Conservation (phyloP, 2,797 vertebrate genomes). For the Jordanella pulchra region DNA sequence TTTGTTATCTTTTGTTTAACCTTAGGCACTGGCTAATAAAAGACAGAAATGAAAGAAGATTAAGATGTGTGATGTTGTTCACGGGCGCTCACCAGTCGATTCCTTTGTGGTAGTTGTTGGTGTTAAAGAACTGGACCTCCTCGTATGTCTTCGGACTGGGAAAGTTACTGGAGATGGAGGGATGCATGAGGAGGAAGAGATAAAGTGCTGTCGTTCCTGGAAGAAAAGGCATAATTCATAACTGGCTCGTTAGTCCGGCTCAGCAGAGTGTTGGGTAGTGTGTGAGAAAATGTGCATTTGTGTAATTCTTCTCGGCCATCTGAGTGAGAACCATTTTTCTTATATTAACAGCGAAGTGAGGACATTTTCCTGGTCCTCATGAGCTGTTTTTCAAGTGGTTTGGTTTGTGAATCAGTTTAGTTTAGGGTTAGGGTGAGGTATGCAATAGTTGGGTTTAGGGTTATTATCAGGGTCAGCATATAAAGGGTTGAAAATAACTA, state of each 20-base stretch:
- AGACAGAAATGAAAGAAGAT: constrained; percentile 10
- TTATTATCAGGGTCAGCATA: too few relatives aligned
- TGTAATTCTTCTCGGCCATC: too few relatives aligned
- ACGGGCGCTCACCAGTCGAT: constrained; percentile 89
- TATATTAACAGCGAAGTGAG: too few relatives aligned
- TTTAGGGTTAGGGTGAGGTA: too few relatives aligned
- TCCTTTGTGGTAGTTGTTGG: constrained; percentile 98
- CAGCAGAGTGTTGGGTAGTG: constrained; percentile 42
- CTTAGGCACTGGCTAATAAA: constrained; percentile 27
- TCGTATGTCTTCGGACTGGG: constrained; percentile 95
- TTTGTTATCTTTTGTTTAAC: constrained; percentile 43
- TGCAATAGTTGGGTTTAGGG: too few relatives aligned
- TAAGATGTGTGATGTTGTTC: not conserved
- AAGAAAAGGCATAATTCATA: constrained; percentile 75
- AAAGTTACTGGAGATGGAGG: constrained; percentile 94
- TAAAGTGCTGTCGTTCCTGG: constrained; percentile 97
- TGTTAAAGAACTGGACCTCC: constrained; percentile 98
- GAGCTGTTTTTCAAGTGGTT: too few relatives aligned
- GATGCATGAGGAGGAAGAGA: constrained; percentile 98
- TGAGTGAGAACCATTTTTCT: too few relatives aligned
- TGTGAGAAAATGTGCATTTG: constrained; percentile 14
- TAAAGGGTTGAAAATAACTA: too few relatives aligned
- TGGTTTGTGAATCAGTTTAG: too few relatives aligned
- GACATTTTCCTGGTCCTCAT: too few relatives aligned
- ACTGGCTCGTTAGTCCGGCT: constrained; percentile 64